Conservation (phyloP, 2,113 vertebrate species). For the mouse (Mus musculus) region GRCm39 chr4:128276001-128276500, state of each 20-base stretch:
- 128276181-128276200: background rate
- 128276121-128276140: background rate
- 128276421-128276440: background rate
- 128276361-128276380: background rate
- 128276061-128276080: background rate
- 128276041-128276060: background rate
- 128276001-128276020: background rate
- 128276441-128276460: background rate
- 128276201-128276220: background rate
- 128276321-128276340: background rate
- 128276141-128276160: background rate
- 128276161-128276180: background rate
- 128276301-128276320: background rate
- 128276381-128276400: conserved; percentile 6
- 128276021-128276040: background rate
- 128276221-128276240: background rate
- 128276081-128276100: background rate
- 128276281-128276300: background rate
- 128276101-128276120: background rate
- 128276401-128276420: background rate
- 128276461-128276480: background rate
- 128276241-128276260: background rate
- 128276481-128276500: background rate
- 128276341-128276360: background rate
- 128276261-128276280: background rate